phyloP scores from a whole-genome alignment of 1,140 invertebrate species.

The Drosophila suzukii region DNA sequence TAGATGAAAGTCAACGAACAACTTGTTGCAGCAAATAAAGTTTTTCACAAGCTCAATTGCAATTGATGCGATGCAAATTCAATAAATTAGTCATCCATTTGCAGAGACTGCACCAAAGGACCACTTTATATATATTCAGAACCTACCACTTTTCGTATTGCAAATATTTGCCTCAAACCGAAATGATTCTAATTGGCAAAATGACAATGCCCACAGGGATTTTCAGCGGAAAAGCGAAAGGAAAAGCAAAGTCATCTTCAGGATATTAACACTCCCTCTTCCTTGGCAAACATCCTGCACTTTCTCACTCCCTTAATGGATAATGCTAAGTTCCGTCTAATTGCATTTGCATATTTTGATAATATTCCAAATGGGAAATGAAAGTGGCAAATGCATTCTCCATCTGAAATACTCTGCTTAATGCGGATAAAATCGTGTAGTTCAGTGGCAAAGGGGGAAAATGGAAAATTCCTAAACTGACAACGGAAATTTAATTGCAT shows the following conservation, averaged over 20 bases:
- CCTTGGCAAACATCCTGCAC: not conserved
- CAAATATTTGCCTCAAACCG: constrained; percentile 37
- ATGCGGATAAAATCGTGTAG: constrained; percentile 22
- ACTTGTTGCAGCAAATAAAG: constrained; percentile 53
- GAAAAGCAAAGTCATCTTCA: constrained; percentile 43
- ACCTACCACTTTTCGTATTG: not conserved
- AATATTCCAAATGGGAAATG: constrained; percentile 69
- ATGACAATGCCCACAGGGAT: constrained; percentile 32
- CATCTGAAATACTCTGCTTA: constrained; percentile 14
- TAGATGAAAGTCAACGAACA: constrained; percentile 48
- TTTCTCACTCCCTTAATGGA: constrained; percentile 29
- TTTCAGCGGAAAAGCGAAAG: constrained; percentile 38
- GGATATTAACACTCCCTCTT: constrained; percentile 51
- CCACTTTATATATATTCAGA: not conserved
- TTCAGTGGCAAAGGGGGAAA: constrained; percentile 4
- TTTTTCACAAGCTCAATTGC: constrained; percentile 21
- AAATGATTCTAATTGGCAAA: constrained; percentile 41
- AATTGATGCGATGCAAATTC: constrained; percentile 56
- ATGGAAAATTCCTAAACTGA: constrained; percentile 37
- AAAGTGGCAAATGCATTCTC: constrained; percentile 70
- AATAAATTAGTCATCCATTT: constrained; percentile 68
- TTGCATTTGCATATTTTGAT: constrained; percentile 82
- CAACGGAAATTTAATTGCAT: constrained; percentile 51
- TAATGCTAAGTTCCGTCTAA: constrained; percentile 66
- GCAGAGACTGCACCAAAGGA: constrained; percentile 11